Evolutionary conservation across 2,797 vertebrate genomes (phyloP), one percentile per base, ranked within the genome.

Genomic region (Glyptemys insculpta): DNA sequence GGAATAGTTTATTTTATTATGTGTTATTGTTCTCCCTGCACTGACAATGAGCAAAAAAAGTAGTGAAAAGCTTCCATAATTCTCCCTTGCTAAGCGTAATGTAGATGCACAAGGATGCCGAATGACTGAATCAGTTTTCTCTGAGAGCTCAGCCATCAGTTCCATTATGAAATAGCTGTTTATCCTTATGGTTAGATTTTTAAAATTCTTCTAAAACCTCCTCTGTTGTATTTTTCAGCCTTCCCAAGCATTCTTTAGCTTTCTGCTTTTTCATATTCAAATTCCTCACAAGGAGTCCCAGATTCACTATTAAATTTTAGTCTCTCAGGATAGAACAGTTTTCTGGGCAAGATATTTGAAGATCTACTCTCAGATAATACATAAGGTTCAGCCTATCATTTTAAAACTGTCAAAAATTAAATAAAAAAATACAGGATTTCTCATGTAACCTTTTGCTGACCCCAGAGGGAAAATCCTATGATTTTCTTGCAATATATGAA

Each of bases 11-110:
- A 23, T 50, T 41, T 72, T 72, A 41, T 23, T 44, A 53, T 79
- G 31, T 27, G 27, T 3, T 89, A 25, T 3, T 89, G 29, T 52
- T 91, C 56, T 41, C 44, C 37, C 8, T 41, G 14, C 44, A 84
- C 52, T 47, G 31, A 49, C 93, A 52, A 84, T 3, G 4, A 72
- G 19, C 68, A 12, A 76, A 85, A 89, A 76, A 34, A 25, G 16
- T 12, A 12, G n/a, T 72, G 56, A 85, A 92, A 68, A 53, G 8
- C n/a, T 3, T n/a, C 27, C 6, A 0, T 6, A 59, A n/a, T 80
- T 91, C 83, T 90, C 76, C 31, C 37, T 57, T 29, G 34, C 34
- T 54, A 52, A 85, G 54, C 5, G 2, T 65, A 65, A 79, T 68
- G 34, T 37, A 68, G 34, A 34, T 2, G 7, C 31, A 62, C 31